Base-by-base conservation (phyloP, 2,797 vertebrate genomes). In the Rhabdomys pumilio region DNA sequence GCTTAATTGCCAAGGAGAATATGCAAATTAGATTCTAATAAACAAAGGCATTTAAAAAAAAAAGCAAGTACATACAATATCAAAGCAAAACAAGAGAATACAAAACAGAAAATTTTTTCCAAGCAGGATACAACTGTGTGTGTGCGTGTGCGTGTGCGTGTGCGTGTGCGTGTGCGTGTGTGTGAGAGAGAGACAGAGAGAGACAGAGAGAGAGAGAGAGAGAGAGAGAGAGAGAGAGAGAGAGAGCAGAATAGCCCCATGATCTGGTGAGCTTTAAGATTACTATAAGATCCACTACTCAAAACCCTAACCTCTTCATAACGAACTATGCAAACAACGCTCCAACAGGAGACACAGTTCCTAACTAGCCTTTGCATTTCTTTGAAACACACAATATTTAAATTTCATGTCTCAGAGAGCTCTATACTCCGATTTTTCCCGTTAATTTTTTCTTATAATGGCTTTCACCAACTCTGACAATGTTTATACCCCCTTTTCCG, bases 11-110 rank as follows among this genome's bases (percentile, higher is more conserved):
- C 93, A 59, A 75, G 41, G 34, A 57, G 63, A 38, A 63, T 77
- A 84, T 73, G 73, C 67, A 88, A 91, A 96, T 26, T 6, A 81
- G 20, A 92, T 82, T 77, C 12, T 89, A 84, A 94, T 83, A 86
- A 94, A 41, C 19, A 69, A 47, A 65, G 44, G 10, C 31, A 82
- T 20, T 10, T 12, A 76, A 47, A 65, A 6, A 41, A 47, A 47
- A 47, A 44, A 67, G 34, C 6, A 81, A 80, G 59, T 22, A 69
- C 3, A 57, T 15, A 47, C 14, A 80, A 87, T 93, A 96, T 84
- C 47, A 29, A 88, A 85, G 13, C 3, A 86, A 57, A 89, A 67
- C 4, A 86, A 76, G n/a, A 89, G 8, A 72, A 11, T n/a, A 72
- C 3, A 91, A 67, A 87, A 80, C 38, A 20, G 4, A 0, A 61